Conservation (phyloP, 2,113 vertebrate genomes). For the Brachionichthys hirsutus region DNA sequence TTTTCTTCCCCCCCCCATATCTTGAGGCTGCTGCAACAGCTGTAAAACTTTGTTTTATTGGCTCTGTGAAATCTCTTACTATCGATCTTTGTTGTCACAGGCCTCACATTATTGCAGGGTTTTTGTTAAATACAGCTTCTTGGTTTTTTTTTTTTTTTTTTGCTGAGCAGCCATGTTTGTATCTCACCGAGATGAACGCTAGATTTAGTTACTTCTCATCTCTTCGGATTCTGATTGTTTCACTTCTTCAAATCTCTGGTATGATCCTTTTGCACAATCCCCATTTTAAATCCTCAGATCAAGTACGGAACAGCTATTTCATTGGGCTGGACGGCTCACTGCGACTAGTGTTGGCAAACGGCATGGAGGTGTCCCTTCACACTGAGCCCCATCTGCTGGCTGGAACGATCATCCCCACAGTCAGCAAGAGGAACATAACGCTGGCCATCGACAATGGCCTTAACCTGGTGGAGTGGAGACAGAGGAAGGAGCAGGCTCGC, state of each 20-base stretch:
- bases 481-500: constrained; percentile 93
- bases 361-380: constrained; percentile 96
- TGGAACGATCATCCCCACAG: constrained; percentile 93
- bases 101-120: constrained; percentile 50
- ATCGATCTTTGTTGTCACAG: constrained; percentile 69
- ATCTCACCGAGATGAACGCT: constrained; percentile 50
- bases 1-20: constrained; percentile 55
- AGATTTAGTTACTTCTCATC: constrained; percentile 49
- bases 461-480: constrained; percentile 97
- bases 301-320: constrained; percentile 98
- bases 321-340: constrained; percentile 93
- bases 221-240: constrained; percentile 29
- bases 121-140: constrained; percentile 68
- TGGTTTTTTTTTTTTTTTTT: constrained; percentile 53
- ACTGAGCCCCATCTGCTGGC: constrained; percentile 95
- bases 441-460: constrained; percentile 96
- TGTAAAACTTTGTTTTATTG: constrained; percentile 72
- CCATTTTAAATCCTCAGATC: constrained; percentile 78
- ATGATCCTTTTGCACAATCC: not conserved
- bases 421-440: constrained; percentile 95
- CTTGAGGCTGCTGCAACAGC: constrained; percentile 66
- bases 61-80: constrained; percentile 57
- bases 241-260: constrained; percentile 9
- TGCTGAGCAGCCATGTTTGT: constrained; percentile 63
- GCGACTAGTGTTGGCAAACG: constrained; percentile 90